A percentile compares a stretch with the other conserved stretches of the same genome.
phyloP scores from a whole-genome alignment of 2,888 invertebrate genomes.

The Campoletis raptor region DNA sequence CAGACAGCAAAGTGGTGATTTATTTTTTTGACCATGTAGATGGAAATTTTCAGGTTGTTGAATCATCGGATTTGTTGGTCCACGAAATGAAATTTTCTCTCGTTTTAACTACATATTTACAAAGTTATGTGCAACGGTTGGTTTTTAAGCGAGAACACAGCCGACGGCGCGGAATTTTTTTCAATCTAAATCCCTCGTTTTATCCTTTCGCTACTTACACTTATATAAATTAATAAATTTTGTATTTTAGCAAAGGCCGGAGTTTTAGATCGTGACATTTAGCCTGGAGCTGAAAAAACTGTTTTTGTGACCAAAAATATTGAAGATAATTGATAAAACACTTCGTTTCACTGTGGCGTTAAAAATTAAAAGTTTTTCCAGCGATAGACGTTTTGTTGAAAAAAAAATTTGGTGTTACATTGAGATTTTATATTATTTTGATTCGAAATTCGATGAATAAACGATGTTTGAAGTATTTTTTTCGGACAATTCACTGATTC shows the following conservation, averaged over 20 bases:
- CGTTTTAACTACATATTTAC: slow-evolving; percentile 9
- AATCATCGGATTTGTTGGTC: slow-evolving; percentile 62
- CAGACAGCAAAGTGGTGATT: background rate
- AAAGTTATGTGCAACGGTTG: slow-evolving; percentile 12
- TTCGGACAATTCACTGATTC: background rate
- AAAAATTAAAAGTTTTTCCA: background rate
- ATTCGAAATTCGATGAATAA: background rate
- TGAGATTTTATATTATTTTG: background rate
- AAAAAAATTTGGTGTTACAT: background rate
- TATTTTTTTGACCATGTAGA: background rate
- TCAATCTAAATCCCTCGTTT: background rate
- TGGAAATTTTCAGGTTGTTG: background rate
- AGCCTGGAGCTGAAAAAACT: background rate
- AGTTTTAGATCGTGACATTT: background rate
- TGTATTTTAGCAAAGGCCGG: background rate
- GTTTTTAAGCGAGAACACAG: slow-evolving; percentile 10
- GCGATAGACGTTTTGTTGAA: background rate
- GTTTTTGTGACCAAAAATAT: background rate
- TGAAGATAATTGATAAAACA: background rate
- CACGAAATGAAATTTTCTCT: slow-evolving; percentile 50
- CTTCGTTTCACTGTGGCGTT: background rate
- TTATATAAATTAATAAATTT: background rate
- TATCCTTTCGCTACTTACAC: background rate
- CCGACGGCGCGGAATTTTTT: slow-evolving; percentile 66
- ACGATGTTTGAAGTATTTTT: background rate